These are phyloP conservation scores for Saiga tatarica DNA, from an alignment of 2,113 vertebrate species.

Conservation along the genomic window DNA sequence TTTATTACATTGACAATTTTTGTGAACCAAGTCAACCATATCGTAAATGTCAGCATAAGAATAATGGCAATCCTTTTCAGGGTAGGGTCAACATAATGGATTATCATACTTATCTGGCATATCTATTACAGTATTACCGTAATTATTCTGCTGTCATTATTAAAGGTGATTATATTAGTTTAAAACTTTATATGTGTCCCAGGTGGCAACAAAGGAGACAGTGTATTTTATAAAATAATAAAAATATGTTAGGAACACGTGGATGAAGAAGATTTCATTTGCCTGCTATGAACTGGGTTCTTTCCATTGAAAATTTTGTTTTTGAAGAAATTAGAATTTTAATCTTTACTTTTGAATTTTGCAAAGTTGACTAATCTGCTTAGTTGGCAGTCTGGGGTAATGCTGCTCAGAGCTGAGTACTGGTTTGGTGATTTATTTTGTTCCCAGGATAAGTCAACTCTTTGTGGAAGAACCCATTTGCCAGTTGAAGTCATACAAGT, in stretches of 20 bases:
- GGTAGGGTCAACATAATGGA: not conserved
- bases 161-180: constrained; percentile 11
- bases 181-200: not conserved
- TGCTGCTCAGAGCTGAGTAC: not conserved
- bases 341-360: constrained; percentile 25
- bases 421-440: constrained; percentile 12
- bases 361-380: not conserved
- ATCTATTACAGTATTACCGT: not conserved
- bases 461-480: constrained; percentile 22
- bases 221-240: constrained; percentile 45
- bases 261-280: not conserved
- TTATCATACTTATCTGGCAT: not conserved
- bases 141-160: constrained; percentile 45
- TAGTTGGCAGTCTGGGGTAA: not conserved
- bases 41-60: constrained; percentile 36
- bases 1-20: constrained; percentile 25
- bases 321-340: constrained; percentile 44
- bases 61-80: constrained; percentile 24
- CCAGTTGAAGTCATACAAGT: constrained; percentile 1
- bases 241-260: constrained; percentile 36
- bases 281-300: constrained; percentile 17
- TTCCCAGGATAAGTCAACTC: not conserved
- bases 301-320: constrained; percentile 16
- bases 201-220: constrained; percentile 35
- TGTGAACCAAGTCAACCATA: not conserved